phyloP scores from a whole-genome alignment of 2,113 vertebrate species.

The Vulpes lagopus region DNA sequence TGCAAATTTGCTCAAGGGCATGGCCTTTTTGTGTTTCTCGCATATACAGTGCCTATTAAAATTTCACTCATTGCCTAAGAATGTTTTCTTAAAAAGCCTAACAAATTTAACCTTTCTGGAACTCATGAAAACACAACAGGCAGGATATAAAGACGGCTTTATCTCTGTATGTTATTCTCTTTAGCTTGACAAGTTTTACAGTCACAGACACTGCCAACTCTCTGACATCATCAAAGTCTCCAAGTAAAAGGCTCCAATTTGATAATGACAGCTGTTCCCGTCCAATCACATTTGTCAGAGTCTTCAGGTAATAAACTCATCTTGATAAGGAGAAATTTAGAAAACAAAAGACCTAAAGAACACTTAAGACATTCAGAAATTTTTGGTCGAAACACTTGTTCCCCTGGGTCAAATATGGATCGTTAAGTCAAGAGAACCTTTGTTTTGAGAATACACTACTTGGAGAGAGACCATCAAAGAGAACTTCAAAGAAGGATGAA shows the following conservation, averaged over 20 bases:
- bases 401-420: not conserved
- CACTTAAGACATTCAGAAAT: slow-evolving; percentile 10
- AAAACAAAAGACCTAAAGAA: not conserved
- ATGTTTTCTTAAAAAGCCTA: slow-evolving; percentile 17
- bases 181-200: not conserved
- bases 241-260: not conserved
- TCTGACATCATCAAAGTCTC: not conserved
- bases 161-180: not conserved
- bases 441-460: not conserved
- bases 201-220: not conserved
- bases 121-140: not conserved
- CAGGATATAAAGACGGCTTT: not conserved
- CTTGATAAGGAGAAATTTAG: not conserved
- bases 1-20: not conserved
- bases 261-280: not conserved
- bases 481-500: not conserved
- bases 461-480: not conserved
- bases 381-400: not conserved
- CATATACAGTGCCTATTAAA: not conserved
- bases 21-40: not conserved
- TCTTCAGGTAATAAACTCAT: not conserved
- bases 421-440: not conserved
- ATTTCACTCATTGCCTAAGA: not conserved
- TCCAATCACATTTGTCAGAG: not conserved
- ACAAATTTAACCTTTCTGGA: slow-evolving; percentile 33